phyloP scores from a whole-genome alignment of 35 echinoderm and acorn worm genomes.

The Acanthaster planci region DNA sequence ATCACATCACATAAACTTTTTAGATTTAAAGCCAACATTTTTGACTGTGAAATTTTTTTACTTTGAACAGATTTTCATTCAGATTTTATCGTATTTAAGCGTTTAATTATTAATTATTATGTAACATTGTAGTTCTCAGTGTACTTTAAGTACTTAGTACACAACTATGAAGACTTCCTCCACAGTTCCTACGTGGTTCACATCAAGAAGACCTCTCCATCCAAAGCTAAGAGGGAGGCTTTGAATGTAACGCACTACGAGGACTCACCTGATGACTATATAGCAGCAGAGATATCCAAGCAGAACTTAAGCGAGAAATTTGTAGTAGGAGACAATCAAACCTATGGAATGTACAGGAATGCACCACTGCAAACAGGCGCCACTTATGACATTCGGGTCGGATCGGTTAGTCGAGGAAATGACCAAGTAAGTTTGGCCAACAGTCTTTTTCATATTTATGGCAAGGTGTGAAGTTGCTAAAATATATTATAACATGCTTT shows the following conservation, averaged over 20 bases:
- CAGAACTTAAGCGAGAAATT: constrained; percentile 31
- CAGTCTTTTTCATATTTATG: too few species aligned
- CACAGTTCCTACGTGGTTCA: constrained; percentile 1
- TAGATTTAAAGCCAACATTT: too few species aligned
- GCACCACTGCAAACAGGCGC: constrained; percentile 48
- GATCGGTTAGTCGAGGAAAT: constrained; percentile 36
- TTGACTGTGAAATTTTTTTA: too few species aligned
- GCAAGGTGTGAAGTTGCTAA: too few species aligned
- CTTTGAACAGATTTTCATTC: too few species aligned
- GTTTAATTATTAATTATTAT: too few species aligned
- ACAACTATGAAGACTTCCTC: too few species aligned
- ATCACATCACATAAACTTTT: too few species aligned
- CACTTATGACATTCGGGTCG: constrained; percentile 50
- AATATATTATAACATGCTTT: too few species aligned
- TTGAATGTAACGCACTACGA: not conserved
- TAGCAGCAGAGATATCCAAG: constrained; percentile 47
- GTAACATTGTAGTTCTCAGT: too few species aligned
- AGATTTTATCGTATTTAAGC: too few species aligned
- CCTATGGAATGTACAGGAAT: constrained; percentile 65
- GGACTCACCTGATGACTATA: constrained; percentile 57
- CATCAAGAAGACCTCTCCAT: not conserved
- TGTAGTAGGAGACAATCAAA: constrained; percentile 61
- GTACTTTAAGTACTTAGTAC: too few species aligned
- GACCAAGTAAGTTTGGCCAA: not conserved
- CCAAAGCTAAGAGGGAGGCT: not conserved